Evolutionary conservation across 2,888 invertebrate species (phyloP).

Genomic region (Diploptera punctata): DNA sequence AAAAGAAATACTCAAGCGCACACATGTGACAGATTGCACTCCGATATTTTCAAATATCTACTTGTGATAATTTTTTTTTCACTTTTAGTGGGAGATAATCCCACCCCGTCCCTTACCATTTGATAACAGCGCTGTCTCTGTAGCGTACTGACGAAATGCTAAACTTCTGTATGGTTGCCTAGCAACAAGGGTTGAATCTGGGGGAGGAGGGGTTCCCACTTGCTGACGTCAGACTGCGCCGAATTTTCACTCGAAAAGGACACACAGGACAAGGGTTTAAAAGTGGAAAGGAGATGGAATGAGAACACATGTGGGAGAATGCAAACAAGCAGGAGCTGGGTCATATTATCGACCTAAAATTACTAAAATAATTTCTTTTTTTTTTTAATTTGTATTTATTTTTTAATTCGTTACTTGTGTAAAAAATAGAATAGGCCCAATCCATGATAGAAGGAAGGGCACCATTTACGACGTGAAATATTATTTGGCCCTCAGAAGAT

Average conservation of each 20-base stretch:
- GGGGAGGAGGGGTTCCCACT: constrained; percentile 1
- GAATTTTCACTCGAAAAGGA: constrained; percentile 33
- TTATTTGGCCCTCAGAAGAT: no score
- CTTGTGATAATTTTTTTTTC: background rate
- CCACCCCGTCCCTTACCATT: background rate
- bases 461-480: no score
- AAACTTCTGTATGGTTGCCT: constrained; percentile 8
- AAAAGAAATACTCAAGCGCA: background rate
- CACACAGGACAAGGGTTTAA: background rate
- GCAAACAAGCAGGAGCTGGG: background rate
- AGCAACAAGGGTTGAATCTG: background rate
- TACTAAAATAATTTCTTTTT: no score
- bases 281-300: background rate
- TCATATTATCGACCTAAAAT: constrained; percentile 9
- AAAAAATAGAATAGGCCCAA: no score
- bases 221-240: constrained; percentile 39
- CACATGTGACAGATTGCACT: no score
- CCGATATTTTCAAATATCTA: background rate
- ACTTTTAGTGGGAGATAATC: background rate
- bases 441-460: no score
- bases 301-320: background rate
- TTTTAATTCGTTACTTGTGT: no score
- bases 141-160: background rate
- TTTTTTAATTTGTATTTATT: no score
- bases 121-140: background rate